A percentile compares a stretch with the other conserved stretches of the same genome.
phyloP scores from a whole-genome alignment of 92 coral and sea anemone species.

The Palythoa grandis region DNA sequence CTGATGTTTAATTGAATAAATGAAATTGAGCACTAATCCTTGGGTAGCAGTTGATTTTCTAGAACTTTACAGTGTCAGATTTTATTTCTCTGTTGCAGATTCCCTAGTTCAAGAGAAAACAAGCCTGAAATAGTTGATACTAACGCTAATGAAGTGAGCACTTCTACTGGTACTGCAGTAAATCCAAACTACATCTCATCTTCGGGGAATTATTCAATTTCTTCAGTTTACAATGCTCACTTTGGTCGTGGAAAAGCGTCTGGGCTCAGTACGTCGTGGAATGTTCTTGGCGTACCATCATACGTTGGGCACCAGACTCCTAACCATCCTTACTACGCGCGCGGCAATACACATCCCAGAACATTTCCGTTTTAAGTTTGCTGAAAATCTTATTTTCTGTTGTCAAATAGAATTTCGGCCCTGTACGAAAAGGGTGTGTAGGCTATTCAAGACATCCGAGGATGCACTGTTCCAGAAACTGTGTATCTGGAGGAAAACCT shows the following conservation, averaged over 20 bases:
- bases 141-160: not conserved
- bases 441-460: too few relatives aligned
- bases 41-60: too few relatives aligned
- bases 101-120: not conserved
- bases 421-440: not conserved
- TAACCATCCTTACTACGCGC: constrained; percentile 28
- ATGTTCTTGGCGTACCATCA: constrained; percentile 87
- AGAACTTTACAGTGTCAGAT: not conserved
- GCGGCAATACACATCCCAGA: constrained; percentile 25
- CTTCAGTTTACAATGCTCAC: constrained; percentile 64
- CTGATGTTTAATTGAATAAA: too few relatives aligned
- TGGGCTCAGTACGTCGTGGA: constrained; percentile 86
- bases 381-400: too few relatives aligned
- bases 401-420: not conserved
- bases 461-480: too few relatives aligned
- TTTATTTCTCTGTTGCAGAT: constrained; percentile 1
- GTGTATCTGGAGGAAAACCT: too few relatives aligned
- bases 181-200: constrained; percentile 55
- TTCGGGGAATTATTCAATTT: constrained; percentile 78
- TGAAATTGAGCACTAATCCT: too few relatives aligned
- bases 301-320: constrained; percentile 31
- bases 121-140: not conserved
- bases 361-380: constrained; percentile 46
- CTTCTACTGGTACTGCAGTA: constrained; percentile 31
- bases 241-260: constrained; percentile 51